phyloP scores from a whole-genome alignment of 2,888 invertebrate genomes.

The Dysmachus trigonus region DNA sequence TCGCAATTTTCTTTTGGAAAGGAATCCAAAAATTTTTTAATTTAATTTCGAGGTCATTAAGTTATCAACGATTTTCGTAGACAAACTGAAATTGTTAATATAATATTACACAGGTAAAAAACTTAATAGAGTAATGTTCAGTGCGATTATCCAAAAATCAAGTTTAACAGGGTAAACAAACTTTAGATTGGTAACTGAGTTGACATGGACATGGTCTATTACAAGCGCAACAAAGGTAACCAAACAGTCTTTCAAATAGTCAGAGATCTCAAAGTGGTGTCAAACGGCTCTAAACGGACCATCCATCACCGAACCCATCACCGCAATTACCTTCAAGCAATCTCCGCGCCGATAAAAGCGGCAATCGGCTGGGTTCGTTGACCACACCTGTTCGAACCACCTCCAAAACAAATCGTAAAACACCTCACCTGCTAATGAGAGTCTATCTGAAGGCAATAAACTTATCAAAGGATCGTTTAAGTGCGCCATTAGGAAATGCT shows the following conservation, averaged over 20 bases:
- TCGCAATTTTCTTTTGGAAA: too few relatives aligned
- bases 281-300: background rate
- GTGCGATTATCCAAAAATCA: background rate
- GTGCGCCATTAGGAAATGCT: conserved; percentile 1
- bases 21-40: too few relatives aligned
- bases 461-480: conserved; percentile 23
- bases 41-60: too few relatives aligned
- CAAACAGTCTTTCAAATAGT: background rate
- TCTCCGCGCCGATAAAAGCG: background rate
- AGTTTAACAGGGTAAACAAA: background rate
- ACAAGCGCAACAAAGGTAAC: background rate
- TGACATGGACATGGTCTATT: background rate
- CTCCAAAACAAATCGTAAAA: conserved; percentile 29
- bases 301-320: background rate
- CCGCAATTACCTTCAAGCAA: background rate
- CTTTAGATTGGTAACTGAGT: background rate
- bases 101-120: background rate
- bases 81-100: background rate
- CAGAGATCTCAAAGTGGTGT: background rate
- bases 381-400: conserved; percentile 7
- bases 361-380: conserved; percentile 2
- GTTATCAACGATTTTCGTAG: too few relatives aligned
- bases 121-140: background rate
- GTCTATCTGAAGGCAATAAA: conserved; percentile 21
- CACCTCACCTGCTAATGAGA: background rate